Conservation (phyloP, 2,797 vertebrate species). For the Epinephelus malabaricus region DNA sequence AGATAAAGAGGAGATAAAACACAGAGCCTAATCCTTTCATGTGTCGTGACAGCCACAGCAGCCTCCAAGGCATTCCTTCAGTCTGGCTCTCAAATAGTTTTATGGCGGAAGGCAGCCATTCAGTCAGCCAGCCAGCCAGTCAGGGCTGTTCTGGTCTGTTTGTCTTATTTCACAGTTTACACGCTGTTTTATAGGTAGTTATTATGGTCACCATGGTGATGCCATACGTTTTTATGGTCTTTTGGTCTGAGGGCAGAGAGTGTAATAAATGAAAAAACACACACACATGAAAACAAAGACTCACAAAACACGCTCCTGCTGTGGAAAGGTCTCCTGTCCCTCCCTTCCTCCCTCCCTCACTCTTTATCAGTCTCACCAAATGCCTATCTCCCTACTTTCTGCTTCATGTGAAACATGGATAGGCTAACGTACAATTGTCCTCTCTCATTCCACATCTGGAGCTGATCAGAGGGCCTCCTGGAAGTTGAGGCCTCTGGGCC, state of each 20-base stretch:
- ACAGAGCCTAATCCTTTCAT: constrained; percentile 87
- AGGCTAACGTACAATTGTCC: constrained; percentile 80
- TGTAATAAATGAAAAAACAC: constrained; percentile 79
- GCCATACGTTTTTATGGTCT: constrained; percentile 84
- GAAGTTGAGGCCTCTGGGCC: constrained; percentile 89
- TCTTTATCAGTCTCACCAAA: constrained; percentile 82
- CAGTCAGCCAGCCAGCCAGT: constrained; percentile 79
- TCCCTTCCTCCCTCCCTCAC: constrained; percentile 65
- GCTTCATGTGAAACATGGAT: constrained; percentile 85
- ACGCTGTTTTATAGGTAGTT: constrained; percentile 87
- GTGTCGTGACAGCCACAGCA: constrained; percentile 87
- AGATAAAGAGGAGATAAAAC: constrained; percentile 87
- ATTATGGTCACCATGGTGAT: constrained; percentile 87
- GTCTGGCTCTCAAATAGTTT: constrained; percentile 86
- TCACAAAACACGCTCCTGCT: constrained; percentile 82
- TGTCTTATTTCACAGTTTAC: constrained; percentile 88
- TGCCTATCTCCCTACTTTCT: constrained; percentile 76
- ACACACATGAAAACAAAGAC: constrained; percentile 79
- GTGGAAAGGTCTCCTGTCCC: constrained; percentile 82
- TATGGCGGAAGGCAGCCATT: constrained; percentile 86
- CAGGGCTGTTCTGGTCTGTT: constrained; percentile 85
- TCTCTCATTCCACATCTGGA: constrained; percentile 90
- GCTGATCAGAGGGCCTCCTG: constrained; percentile 90
- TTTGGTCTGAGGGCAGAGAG: constrained; percentile 82
- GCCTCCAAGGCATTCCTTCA: constrained; percentile 87